phyloP scores from a whole-genome alignment of 2,888 invertebrate genomes.

The Hemaris fuciformis region DNA sequence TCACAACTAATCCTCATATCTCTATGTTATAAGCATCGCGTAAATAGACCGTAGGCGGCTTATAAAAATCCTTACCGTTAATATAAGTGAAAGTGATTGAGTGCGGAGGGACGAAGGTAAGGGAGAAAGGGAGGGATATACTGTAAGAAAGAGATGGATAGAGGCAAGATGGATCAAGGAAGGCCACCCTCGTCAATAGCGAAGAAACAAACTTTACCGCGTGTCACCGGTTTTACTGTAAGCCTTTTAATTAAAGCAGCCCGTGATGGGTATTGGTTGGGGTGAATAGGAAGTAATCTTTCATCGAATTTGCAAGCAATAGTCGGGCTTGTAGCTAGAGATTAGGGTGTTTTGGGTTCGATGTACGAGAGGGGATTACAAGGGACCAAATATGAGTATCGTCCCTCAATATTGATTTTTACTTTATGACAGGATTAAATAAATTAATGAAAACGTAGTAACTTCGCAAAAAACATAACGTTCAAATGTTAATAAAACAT shows the following conservation, averaged over 20 bases:
- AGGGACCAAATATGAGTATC: background rate
- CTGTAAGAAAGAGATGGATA: background rate
- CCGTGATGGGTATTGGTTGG: background rate
- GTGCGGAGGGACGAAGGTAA: conserved; percentile 25
- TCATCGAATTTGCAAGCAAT: background rate
- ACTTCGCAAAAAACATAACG: too few relatives aligned
- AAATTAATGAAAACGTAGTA: too few relatives aligned
- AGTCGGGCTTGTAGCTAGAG: background rate
- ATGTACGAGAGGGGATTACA: background rate
- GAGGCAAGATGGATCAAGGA: conserved; percentile 10
- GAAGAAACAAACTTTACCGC: conserved; percentile 13
- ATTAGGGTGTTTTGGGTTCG: background rate
- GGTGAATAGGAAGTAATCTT: background rate
- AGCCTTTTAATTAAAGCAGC: conserved; percentile 14
- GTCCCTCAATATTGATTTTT: too few relatives aligned
- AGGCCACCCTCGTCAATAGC: conserved; percentile 7
- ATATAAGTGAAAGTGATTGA: conserved; percentile 53
- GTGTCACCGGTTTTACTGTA: conserved; percentile 13
- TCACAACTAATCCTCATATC: conserved; percentile 2
- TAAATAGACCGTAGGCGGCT: conserved; percentile 9
- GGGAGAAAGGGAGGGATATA: background rate
- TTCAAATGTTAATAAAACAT: too few relatives aligned
- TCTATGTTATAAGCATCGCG: conserved; percentile 16
- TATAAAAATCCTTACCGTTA: conserved; percentile 15
- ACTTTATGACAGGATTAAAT: too few relatives aligned